Base-by-base conservation (phyloP, 1,140 invertebrate genomes). In the Rhyacophila brunnea region DNA sequence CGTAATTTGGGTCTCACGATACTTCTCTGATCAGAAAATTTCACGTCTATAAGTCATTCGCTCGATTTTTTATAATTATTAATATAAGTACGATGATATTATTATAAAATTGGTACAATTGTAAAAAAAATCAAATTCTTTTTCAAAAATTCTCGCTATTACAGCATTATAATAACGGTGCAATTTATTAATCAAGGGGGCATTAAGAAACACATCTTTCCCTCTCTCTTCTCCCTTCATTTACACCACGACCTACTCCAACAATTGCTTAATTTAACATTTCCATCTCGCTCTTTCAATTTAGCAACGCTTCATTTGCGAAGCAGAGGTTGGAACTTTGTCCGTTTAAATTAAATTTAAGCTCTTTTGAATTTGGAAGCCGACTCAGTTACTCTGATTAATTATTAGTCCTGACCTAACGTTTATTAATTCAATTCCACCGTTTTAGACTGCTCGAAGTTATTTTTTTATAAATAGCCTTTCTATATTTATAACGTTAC, bases 201-300 rank as follows among this genome's bases (percentile, higher is more conserved):
- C 62, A 64, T 64, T 64, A 64, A 64, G 62, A 60, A 63, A 59
- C 51, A 54, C 59, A 56, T 61, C 59, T 56, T 61, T 61, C 49
- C 53, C 57, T 59, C 52, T 64, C 62, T 54, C 61, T 54, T 51
- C 32, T 34, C 23, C 55, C 55, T 59, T 57, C 57, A 64, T 59
- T 55, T 58, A 40, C 62, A 60, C 55, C 57, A 15, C 42, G 58
- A 60, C 58, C 62, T 65, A 38, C 48, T 54, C 54, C 54, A 65
- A 65, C 62, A 65, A 60, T 65, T 58, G 54, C 58, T 44, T 60
- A 57, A 65, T 65, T 65, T 60, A 56, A 46, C 55, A 53, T 60
- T 53, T 64, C 58, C 52, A 53, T 62, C 52, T 38, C 60, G 11
- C 49, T 62, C 54, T 32, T 36, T 23, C 56, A 52, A 38, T 34